Conservation (phyloP, 2,888 invertebrate species). For the Spodoptera picta region DNA sequence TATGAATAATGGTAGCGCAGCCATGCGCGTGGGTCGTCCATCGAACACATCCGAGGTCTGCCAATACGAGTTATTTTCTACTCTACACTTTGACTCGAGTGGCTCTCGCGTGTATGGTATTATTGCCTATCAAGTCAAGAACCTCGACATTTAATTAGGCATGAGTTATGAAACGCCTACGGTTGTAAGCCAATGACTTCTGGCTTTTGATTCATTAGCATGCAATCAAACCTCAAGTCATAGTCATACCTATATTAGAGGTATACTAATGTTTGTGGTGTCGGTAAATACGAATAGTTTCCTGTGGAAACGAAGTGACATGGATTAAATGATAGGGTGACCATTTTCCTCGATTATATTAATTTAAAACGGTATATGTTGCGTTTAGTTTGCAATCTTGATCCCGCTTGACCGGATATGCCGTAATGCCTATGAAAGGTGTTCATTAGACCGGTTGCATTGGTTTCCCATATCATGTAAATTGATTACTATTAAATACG, state of each 20-base stretch:
- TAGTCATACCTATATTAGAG: constrained; percentile 30
- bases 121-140: constrained; percentile 74
- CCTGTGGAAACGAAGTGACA: constrained; percentile 30
- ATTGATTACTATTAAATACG: constrained; percentile 55
- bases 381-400: constrained; percentile 64
- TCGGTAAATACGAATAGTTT: constrained; percentile 39
- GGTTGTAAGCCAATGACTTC: constrained; percentile 78
- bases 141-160: constrained; percentile 83
- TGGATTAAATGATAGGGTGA: constrained; percentile 22
- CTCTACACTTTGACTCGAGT: constrained; percentile 57
- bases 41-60: constrained; percentile 44
- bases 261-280: constrained; percentile 34
- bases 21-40: constrained; percentile 57
- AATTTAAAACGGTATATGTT: constrained; percentile 43
- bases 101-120: constrained; percentile 58
- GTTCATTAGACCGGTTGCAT: constrained; percentile 57
- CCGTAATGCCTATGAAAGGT: constrained; percentile 66
- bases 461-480: constrained; percentile 48
- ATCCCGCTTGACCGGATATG: constrained; percentile 69
- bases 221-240: constrained; percentile 62
- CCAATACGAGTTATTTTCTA: constrained; percentile 62
- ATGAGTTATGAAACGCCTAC: constrained; percentile 83
- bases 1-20: constrained; percentile 65
- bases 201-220: constrained; percentile 80
- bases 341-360: constrained; percentile 51